A percentile compares a stretch with the other conserved stretches of the same genome.
phyloP scores from a whole-genome alignment of 2,797 vertebrate species.

The Acanthiza pusilla region DNA sequence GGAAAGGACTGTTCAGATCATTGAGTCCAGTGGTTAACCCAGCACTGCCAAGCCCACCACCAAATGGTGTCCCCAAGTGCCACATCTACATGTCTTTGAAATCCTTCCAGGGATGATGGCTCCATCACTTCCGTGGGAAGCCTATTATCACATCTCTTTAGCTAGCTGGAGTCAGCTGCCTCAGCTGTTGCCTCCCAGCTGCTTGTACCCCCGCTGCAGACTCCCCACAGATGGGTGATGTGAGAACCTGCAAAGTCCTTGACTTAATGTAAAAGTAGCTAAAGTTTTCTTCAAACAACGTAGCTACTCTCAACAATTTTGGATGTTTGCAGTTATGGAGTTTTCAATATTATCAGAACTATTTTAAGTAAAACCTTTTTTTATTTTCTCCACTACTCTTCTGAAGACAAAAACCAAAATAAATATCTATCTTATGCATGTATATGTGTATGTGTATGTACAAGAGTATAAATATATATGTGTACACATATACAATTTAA shows the following conservation, averaged over 20 bases:
- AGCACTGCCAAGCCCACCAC: background rate
- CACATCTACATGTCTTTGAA: background rate
- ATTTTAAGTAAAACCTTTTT: background rate
- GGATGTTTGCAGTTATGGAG: background rate
- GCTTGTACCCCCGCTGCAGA: background rate
- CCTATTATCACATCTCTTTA: too few relatives aligned
- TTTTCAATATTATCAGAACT: background rate
- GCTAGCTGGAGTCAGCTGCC: background rate
- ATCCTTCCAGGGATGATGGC: background rate
- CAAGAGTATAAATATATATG: background rate
- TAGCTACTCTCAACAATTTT: background rate
- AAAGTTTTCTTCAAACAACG: background rate
- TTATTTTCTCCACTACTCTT: background rate
- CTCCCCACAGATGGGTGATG: background rate
- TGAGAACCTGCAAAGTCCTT: background rate
- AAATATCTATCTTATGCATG: background rate
- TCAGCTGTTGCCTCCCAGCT: background rate
- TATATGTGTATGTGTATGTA: accelerated
- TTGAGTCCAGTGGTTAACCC: background rate
- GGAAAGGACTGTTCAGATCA: background rate
- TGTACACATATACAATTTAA: background rate
- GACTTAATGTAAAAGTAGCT: background rate
- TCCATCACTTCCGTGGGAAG: background rate
- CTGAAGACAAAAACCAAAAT: background rate
- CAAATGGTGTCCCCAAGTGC: background rate